phyloP scores from a whole-genome alignment of 2,113 vertebrate species.

The Mustela nigripes region DNA sequence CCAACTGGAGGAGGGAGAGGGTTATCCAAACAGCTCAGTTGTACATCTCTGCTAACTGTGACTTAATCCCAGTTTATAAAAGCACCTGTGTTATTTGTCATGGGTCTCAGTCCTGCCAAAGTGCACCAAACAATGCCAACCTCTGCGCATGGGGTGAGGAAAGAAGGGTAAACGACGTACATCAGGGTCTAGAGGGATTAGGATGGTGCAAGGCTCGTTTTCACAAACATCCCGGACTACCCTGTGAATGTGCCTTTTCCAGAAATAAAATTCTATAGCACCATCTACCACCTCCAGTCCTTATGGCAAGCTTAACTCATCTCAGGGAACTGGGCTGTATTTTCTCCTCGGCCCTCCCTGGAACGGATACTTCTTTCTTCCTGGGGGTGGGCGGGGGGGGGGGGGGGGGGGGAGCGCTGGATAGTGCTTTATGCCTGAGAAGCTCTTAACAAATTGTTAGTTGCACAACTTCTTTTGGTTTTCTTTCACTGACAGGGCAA shows the following conservation, averaged over 20 bases:
- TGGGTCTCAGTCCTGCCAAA: slow-evolving; percentile 50
- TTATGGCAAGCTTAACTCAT: slow-evolving; percentile 47
- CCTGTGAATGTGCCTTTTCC: slow-evolving; percentile 61
- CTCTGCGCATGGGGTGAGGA: neutral
- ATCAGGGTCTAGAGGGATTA: slow-evolving; percentile 55
- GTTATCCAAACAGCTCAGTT: slow-evolving; percentile 69
- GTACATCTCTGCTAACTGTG: slow-evolving; percentile 69
- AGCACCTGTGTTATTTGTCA: slow-evolving; percentile 77
- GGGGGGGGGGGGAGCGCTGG: neutral
- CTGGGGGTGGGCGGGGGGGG: too few relatives aligned
- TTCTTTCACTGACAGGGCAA: slow-evolving; percentile 65
- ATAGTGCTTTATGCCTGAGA: slow-evolving; percentile 30
- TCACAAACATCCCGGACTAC: slow-evolving; percentile 36
- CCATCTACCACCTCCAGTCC: slow-evolving; percentile 53
- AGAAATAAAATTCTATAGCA: slow-evolving; percentile 62
- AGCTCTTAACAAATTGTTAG: slow-evolving; percentile 70
- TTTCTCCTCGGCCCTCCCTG: slow-evolving; percentile 57
- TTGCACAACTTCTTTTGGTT: slow-evolving; percentile 63
- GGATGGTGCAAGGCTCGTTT: slow-evolving; percentile 39
- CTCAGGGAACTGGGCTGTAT: slow-evolving; percentile 14
- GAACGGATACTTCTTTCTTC: slow-evolving; percentile 71
- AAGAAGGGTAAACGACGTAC: slow-evolving; percentile 45
- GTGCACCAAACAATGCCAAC: slow-evolving; percentile 57
- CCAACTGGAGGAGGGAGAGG: slow-evolving; percentile 30
- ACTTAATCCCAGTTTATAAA: slow-evolving; percentile 72